Conservation (phyloP, 2,113 vertebrate species). For the Anolis sagrei region DNA sequence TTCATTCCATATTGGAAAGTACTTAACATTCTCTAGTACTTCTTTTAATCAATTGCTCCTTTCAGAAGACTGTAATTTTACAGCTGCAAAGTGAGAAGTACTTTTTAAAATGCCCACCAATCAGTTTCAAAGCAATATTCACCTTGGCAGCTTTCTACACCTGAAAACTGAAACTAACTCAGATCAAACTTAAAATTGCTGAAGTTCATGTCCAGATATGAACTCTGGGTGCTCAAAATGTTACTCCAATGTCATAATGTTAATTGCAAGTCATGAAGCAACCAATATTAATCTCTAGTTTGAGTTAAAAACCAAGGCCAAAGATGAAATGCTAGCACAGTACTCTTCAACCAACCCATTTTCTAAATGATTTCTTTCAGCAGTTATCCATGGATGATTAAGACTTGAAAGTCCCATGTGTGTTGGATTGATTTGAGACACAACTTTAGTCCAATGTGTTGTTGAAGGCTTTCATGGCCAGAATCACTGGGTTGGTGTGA, state of each 20-base stretch:
- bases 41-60: not conserved
- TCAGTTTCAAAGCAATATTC: constrained; percentile 21
- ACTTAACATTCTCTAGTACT: constrained; percentile 9
- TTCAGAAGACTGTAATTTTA: not conserved
- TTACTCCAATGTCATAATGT: not conserved
- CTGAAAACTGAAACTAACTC: no score
- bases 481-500: no score
- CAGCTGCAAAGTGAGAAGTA: constrained; percentile 6
- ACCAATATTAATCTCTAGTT: not conserved
- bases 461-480: no score
- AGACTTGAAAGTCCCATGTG: no score
- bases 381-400: no score
- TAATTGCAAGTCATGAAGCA: no score
- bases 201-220: not conserved
- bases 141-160: not conserved
- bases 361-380: no score
- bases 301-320: not conserved
- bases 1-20: not conserved
- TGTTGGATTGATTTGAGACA: no score
- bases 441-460: no score
- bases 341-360: no score
- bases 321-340: not conserved
- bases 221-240: not conserved
- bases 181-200: not conserved
- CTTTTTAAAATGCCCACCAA: constrained; percentile 29